phyloP scores from a whole-genome alignment of 2,888 invertebrate species.

The Plebejus melissa region DNA sequence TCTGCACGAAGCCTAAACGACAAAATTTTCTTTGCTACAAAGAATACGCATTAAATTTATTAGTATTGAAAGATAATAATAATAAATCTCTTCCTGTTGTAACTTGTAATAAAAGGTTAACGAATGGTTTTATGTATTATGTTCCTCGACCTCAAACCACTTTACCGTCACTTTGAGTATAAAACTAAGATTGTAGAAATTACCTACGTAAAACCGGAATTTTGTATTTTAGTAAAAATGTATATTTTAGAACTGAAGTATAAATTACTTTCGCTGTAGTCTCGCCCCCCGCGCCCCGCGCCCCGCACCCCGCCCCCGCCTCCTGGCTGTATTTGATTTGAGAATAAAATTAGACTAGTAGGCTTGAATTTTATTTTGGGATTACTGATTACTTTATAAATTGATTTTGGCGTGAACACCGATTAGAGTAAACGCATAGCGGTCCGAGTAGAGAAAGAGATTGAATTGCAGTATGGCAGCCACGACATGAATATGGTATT shows the following conservation, averaged over 20 bases:
- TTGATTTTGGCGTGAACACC: background rate
- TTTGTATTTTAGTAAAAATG: background rate
- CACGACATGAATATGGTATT: no score
- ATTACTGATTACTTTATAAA: background rate
- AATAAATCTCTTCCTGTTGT: no score
- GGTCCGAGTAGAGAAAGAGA: no score
- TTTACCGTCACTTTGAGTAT: background rate
- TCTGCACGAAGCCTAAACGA: no score
- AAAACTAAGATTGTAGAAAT: background rate
- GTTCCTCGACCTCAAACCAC: no score
- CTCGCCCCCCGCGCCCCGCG: background rate
- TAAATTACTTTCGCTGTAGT: constrained; percentile 6
- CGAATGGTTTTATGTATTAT: no score
- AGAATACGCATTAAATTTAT: no score
- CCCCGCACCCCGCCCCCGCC: background rate
- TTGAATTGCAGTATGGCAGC: no score
- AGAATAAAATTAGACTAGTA: background rate
- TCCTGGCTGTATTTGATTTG: background rate
- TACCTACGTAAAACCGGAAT: background rate
- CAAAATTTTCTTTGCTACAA: no score
- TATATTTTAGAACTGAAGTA: background rate
- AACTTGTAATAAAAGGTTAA: no score
- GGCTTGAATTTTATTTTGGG: background rate
- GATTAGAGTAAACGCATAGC: background rate
- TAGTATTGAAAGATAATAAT: no score